Base-by-base conservation (phyloP, 2,888 invertebrate genomes). In the Ochropleura leucogaster region DNA sequence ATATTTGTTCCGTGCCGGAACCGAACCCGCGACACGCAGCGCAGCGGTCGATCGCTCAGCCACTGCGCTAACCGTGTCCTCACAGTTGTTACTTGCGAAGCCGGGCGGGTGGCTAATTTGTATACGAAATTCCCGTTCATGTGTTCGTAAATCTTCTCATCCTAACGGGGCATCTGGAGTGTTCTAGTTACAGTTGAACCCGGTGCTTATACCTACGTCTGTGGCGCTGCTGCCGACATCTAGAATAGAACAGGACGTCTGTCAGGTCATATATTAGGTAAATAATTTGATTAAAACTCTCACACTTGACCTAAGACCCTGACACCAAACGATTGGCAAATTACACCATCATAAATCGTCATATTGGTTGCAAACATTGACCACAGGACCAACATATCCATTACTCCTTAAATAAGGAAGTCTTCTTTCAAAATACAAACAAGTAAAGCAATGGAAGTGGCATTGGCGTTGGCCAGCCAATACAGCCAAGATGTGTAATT, bases 321-420 rank as follows among this genome's bases (percentile, higher is more conserved):
- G 76, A 74, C 74, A 71, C 12, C 49, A 80, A n/a, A 57, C 53
- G 77, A 83, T 80, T 76, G 53, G 82, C 76, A 74, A 74, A 84
- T 79, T 65, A 44, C 40, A 68, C 46, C 62, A 68, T 60, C 47
- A 40, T 68, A 75, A 70, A 53, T 40, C 44, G 47, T 18, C n/a
- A 49, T 12, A 5, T 62, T 72, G 59, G 57, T 53, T 6, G 40
- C 62, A 57, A 80, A 69, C 20, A 62, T 65, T 85, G 67, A 42
- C 42, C 14, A 40, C 30, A 30, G 42, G n/a, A 14, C 65, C 46
- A 72, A 57, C n/a, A 59, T 63, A 55, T 72, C 18, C 72, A 72
- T 81, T 67, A 18, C 60, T 16, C 3, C 10, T 0, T n/a, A 44
- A 3, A 12, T 4, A 44, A 2, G 3, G 1, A 20, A 8, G 9